A percentile compares a stretch with the other conserved stretches of the same genome.
Evolutionary conservation across 2,113 vertebrate species (phyloP).

Genomic region (Stigmatopora argus): DNA sequence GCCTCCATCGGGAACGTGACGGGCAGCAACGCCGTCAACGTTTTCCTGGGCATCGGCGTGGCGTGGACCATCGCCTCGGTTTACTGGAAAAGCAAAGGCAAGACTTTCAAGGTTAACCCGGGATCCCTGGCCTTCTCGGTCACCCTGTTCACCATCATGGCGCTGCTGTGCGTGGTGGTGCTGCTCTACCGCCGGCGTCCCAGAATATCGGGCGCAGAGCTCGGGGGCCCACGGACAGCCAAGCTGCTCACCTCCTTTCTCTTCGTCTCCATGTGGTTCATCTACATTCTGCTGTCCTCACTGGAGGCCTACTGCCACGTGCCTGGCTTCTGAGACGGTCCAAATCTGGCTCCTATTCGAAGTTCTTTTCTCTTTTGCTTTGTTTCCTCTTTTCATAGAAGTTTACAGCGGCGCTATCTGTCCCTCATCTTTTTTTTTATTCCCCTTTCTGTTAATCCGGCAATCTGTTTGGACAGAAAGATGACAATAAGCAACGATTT

Average conservation of each 20-base stretch:
- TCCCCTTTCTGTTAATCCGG: background rate
- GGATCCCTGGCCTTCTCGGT: slow-evolving; percentile 80
- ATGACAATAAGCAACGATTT: background rate
- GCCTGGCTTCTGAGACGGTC: slow-evolving; percentile 67
- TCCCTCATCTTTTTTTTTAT: slow-evolving; percentile 20
- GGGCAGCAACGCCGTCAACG: slow-evolving; percentile 80
- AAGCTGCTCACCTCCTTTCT: slow-evolving; percentile 74
- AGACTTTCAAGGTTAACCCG: slow-evolving; percentile 68
- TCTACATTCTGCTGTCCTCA: slow-evolving; percentile 76
- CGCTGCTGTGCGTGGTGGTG: slow-evolving; percentile 58
- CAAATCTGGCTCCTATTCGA: slow-evolving; percentile 31
- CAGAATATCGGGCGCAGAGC: slow-evolving; percentile 68
- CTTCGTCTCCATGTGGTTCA: slow-evolving; percentile 72
- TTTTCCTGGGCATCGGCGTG: slow-evolving; percentile 80
- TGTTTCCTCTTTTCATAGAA: slow-evolving; percentile 49
- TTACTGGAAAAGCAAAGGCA: slow-evolving; percentile 72
- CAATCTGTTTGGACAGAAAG: slow-evolving; percentile 6
- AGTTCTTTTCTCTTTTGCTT: slow-evolving; percentile 47
- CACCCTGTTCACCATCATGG: slow-evolving; percentile 77
- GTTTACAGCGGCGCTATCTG: slow-evolving; percentile 52
- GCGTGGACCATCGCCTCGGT: slow-evolving; percentile 79
- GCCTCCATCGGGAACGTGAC: slow-evolving; percentile 82
- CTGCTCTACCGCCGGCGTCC: slow-evolving; percentile 76
- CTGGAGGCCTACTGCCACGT: slow-evolving; percentile 78
- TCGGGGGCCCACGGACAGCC: slow-evolving; percentile 75